Percentiles rank a stretch among this genome's conserved stretches.
phyloP scores from a whole-genome alignment of 2,113 vertebrate species.

The Seriola dumerili region DNA sequence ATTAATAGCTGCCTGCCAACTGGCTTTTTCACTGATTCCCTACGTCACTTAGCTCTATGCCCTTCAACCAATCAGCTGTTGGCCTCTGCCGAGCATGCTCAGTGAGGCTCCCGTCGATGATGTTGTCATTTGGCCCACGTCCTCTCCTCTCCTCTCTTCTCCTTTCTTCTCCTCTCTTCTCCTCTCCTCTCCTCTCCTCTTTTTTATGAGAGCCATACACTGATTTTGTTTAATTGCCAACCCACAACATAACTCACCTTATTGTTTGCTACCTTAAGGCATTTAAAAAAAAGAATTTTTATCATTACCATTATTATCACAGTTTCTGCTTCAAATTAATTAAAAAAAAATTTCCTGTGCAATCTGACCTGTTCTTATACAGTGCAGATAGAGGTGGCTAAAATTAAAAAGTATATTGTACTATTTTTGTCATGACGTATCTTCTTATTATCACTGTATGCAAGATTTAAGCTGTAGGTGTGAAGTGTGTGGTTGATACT shows the following conservation, averaged over 20 bases:
- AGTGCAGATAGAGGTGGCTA: not conserved
- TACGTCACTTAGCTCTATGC: slow-evolving; percentile 48
- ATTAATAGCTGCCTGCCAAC: slow-evolving; percentile 55
- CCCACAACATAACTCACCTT: not conserved
- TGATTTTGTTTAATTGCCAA: not conserved
- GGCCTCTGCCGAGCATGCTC: slow-evolving; percentile 52
- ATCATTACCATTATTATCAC: not conserved
- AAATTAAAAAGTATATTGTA: not conserved
- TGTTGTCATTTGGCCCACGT: slow-evolving; percentile 26
- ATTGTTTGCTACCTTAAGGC: not conserved
- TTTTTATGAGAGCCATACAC: not conserved
- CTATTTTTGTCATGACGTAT: not conserved
- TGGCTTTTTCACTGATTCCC: slow-evolving; percentile 36
- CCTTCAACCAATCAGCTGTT: slow-evolving; percentile 52
- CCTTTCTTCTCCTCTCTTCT: not conserved
- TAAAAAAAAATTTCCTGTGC: not conserved
- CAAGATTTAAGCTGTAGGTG: not conserved
- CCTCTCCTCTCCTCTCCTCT: slow-evolving; percentile 3
- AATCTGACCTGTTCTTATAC: no score
- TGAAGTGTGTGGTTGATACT: no score
- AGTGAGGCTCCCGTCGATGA: not conserved
- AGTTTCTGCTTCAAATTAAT: not conserved
- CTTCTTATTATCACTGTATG: not conserved
- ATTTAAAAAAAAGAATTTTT: not conserved
- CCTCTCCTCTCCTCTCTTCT: slow-evolving; percentile 23